A percentile compares a stretch with the other conserved stretches of the same genome.
phyloP scores from a whole-genome alignment of 2,113 vertebrate genomes.

The Podocnemis expansa region DNA sequence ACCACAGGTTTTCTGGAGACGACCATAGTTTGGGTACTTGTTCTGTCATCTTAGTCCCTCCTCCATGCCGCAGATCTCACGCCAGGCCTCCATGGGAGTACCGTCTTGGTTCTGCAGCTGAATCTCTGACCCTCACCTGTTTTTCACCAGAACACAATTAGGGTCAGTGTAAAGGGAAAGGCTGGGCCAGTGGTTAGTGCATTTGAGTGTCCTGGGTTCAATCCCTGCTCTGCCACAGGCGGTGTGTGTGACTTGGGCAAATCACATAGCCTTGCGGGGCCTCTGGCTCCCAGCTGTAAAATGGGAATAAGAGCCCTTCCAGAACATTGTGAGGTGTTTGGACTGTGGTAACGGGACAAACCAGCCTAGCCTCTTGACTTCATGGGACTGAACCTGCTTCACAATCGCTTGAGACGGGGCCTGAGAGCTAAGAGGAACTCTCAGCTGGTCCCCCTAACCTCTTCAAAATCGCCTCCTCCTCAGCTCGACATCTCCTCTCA shows the following conservation, averaged over 20 bases:
- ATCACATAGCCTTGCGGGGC: background rate
- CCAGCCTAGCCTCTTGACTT: background rate
- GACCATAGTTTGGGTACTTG: background rate
- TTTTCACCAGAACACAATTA: background rate
- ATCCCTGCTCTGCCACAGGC: background rate
- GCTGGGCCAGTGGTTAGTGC: no score
- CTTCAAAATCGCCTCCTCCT: background rate
- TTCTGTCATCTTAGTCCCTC: background rate
- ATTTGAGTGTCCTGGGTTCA: background rate
- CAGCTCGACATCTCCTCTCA: background rate
- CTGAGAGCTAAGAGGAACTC: background rate
- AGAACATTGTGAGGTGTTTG: no score
- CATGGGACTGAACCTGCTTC: background rate
- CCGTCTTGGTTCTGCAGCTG: background rate
- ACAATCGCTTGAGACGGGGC: background rate
- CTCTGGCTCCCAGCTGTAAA: background rate
- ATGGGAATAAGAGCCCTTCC: background rate
- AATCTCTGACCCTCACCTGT: background rate
- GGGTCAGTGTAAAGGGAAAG: background rate
- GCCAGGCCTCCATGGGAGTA: background rate
- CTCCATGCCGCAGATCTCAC: background rate
- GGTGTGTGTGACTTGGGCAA: background rate
- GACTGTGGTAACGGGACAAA: no score
- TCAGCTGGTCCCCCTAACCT: background rate
- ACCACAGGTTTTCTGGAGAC: constrained; percentile 56